These are phyloP conservation scores for Myotis findleyi DNA, from an alignment of 2,797 vertebrate species.

Conservation along the genomic window DNA sequence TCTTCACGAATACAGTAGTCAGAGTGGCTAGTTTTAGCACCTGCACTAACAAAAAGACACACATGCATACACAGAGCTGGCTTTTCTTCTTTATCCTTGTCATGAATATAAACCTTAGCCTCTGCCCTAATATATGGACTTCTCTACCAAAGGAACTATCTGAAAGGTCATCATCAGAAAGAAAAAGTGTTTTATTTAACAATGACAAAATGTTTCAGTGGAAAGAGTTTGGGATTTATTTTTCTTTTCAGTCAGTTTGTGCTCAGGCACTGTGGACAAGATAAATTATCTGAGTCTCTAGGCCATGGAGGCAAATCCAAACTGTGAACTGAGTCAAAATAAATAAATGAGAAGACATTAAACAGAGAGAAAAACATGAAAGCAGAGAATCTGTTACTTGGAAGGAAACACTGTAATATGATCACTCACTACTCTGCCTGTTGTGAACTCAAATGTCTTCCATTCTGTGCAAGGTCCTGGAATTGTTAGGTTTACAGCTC, in stretches of 20 bases:
- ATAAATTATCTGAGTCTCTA: constrained; percentile 36
- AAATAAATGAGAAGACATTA: constrained; percentile 12
- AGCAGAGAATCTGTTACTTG: not conserved
- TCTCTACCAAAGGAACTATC: not conserved
- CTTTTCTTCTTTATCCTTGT: not conserved
- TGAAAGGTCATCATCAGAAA: not conserved
- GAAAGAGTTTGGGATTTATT: constrained; percentile 27
- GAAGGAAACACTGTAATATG: not conserved
- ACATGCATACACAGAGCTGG: not conserved
- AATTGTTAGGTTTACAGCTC: not conserved
- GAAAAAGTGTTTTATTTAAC: constrained; percentile 45
- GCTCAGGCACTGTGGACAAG: not conserved
- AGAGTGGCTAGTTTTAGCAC: not conserved
- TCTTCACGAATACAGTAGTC: not conserved
- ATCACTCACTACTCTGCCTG: not conserved
- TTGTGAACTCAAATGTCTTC: not conserved
- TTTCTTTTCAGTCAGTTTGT: constrained; percentile 38
- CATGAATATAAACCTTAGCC: not conserved
- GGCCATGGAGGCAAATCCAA: constrained; percentile 2
- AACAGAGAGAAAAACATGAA: not conserved
- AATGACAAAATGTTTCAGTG: not conserved
- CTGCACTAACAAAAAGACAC: not conserved
- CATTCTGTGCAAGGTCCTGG: not conserved
- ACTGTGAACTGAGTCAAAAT: constrained; percentile 13
- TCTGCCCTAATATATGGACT: not conserved